Evolutionary conservation across 2,888 invertebrate genomes (phyloP).

Genomic region (Cosmorhoe ocellata): DNA sequence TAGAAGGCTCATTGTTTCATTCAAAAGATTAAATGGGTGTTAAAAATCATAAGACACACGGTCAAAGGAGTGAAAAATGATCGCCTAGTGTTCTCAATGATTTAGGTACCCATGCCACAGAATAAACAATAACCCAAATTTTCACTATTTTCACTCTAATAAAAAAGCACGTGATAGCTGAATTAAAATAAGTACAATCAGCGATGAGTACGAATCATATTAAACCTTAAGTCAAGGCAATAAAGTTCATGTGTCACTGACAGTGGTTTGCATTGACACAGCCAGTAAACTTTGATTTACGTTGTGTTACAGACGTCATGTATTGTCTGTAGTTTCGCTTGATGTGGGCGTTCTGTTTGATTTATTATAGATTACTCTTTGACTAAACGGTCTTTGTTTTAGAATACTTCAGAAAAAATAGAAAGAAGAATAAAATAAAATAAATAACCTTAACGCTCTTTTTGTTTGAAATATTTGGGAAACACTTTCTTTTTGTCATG

Average conservation of each 20-base stretch:
- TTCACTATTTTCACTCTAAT: background rate
- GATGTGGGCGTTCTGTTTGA: slow-evolving; percentile 69
- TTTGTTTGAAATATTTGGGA: too few relatives aligned
- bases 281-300: slow-evolving; percentile 72
- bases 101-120: slow-evolving; percentile 67
- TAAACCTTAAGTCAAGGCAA: background rate
- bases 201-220: background rate
- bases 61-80: slow-evolving; percentile 72
- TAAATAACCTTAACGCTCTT: too few relatives aligned
- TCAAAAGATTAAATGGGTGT: slow-evolving; percentile 76
- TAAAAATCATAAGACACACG: slow-evolving; percentile 75
- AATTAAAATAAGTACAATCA: too few relatives aligned
- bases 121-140: background rate
- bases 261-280: slow-evolving; percentile 6
- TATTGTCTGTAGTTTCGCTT: slow-evolving; percentile 63
- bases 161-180: background rate
- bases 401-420: too few relatives aligned
- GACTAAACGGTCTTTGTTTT: slow-evolving; percentile 52
- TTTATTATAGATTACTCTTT: slow-evolving; percentile 67
- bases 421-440: too few relatives aligned
- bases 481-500: too few relatives aligned
- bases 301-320: slow-evolving; percentile 68
- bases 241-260: slow-evolving; percentile 1
- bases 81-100: slow-evolving; percentile 68
- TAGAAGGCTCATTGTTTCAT: slow-evolving; percentile 62